A percentile compares a stretch with the other conserved stretches of the same genome.
Evolutionary conservation across 1,140 invertebrate species (phyloP).

Genomic region (Papilio polyxenes): DNA sequence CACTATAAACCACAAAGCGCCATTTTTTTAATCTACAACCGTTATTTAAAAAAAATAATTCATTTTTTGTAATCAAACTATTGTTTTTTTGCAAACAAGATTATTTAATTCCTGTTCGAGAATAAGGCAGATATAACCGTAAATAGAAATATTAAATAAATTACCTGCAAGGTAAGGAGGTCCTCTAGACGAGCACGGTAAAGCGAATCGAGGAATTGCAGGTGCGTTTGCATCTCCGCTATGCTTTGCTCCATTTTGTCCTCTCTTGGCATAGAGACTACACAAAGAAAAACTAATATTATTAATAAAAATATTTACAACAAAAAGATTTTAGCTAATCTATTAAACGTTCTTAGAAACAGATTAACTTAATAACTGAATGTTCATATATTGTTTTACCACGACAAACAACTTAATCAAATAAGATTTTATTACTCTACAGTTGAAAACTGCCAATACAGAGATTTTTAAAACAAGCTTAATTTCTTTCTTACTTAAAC

Average conservation of each 20-base stretch:
- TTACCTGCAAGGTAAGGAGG: slow-evolving; percentile 82
- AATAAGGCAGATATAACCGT: not conserved
- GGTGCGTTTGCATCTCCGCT: slow-evolving; percentile 85
- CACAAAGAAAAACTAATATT: slow-evolving; percentile 38
- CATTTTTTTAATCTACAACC: too few species aligned
- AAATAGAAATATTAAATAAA: slow-evolving; percentile 3
- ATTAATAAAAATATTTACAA: not conserved
- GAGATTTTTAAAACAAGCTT: not conserved
- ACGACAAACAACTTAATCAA: not conserved
- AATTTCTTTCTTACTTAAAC: too few species aligned
- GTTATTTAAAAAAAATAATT: too few species aligned
- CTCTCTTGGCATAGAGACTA: slow-evolving; percentile 81
- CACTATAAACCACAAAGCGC: not conserved
- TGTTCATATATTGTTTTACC: not conserved
- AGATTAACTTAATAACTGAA: not conserved
- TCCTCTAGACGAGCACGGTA: slow-evolving; percentile 87
- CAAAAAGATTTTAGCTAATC: not conserved
- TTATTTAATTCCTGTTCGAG: not conserved
- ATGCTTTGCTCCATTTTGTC: slow-evolving; percentile 85
- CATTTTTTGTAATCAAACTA: too few species aligned
- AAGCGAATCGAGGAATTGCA: slow-evolving; percentile 87
- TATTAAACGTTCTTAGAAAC: not conserved
- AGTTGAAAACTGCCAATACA: not conserved
- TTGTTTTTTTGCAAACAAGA: too few species aligned
- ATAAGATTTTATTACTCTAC: not conserved